Percentiles rank a stretch among this genome's conserved stretches.
Conservation (phyloP, 2,888 invertebrate species). For the Aquatica leii region DNA sequence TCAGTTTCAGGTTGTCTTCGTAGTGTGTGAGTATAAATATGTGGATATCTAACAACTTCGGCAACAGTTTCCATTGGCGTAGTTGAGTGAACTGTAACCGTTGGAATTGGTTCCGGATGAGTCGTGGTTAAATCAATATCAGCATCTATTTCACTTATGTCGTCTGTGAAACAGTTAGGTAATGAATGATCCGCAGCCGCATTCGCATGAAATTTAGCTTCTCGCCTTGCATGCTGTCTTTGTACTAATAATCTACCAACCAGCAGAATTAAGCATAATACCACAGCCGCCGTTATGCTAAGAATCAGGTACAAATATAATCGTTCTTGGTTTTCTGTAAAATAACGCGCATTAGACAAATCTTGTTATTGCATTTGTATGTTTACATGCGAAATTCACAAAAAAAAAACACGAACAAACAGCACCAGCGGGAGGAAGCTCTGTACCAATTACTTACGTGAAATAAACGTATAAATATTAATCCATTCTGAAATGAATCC, state of each 20-base stretch:
- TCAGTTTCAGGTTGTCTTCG: constrained; percentile 61
- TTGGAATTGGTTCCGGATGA: constrained; percentile 71
- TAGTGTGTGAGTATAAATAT: constrained; percentile 55
- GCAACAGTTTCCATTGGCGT: constrained; percentile 55
- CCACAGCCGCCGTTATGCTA: constrained; percentile 74
- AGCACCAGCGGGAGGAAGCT: constrained; percentile 42
- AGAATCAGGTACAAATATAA: constrained; percentile 86
- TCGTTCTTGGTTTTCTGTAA: constrained; percentile 77
- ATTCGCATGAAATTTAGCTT: constrained; percentile 72
- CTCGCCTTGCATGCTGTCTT: constrained; percentile 69
- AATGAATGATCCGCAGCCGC: constrained; percentile 78
- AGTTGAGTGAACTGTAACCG: constrained; percentile 64
- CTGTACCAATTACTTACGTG: constrained; percentile 67
- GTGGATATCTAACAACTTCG: constrained; percentile 56
- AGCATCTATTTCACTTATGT: constrained; percentile 85
- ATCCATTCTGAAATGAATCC: constrained; percentile 77
- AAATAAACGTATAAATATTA: constrained; percentile 71
- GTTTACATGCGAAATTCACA: too few species aligned
- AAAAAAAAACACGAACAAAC: constrained; percentile 38
- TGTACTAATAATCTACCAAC: constrained; percentile 76
- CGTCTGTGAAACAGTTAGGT: constrained; percentile 85
- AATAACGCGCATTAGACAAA: constrained; percentile 18
- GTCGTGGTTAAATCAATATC: constrained; percentile 79
- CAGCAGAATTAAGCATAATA: constrained; percentile 76
- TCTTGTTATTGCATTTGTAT: too few species aligned